Evolutionary conservation across 2,113 vertebrate species (phyloP).

Genomic region (Paramisgurnus dabryanus): DNA sequence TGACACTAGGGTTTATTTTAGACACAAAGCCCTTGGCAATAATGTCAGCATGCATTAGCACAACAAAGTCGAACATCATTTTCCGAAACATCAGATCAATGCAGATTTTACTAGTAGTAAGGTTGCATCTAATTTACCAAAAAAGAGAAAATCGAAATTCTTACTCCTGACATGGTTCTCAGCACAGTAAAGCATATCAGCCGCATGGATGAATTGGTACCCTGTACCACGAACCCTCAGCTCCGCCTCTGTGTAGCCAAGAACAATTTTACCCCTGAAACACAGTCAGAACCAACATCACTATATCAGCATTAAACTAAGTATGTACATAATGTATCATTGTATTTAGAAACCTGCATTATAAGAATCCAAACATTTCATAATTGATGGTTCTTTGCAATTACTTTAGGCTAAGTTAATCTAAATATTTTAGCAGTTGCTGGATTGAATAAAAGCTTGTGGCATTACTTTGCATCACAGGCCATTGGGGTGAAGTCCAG

Average conservation of each 20-base stretch:
- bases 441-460: not conserved
- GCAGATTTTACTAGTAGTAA: not conserved
- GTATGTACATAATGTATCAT: too few species aligned
- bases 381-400: not conserved
- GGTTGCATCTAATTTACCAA: too few species aligned
- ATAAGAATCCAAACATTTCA: too few species aligned
- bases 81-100: not conserved
- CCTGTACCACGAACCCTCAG: constrained; percentile 60
- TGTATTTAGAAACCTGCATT: too few species aligned
- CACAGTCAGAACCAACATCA: not conserved
- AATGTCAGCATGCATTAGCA: constrained; percentile 16
- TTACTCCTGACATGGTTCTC: constrained; percentile 68
- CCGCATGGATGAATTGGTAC: constrained; percentile 69
- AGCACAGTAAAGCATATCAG: constrained; percentile 67
- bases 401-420: not conserved
- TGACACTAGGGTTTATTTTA: constrained; percentile 27
- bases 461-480: constrained; percentile 70
- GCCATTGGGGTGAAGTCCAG: constrained; percentile 76
- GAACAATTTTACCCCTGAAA: constrained; percentile 62
- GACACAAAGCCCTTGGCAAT: constrained; percentile 16
- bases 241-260: constrained; percentile 67
- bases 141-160: not conserved
- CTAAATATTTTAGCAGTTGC: not conserved
- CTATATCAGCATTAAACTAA: not conserved
- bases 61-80: not conserved